Evolutionary conservation across 1,140 invertebrate genomes (phyloP).

Genomic region (Asbolus verrucosus): DNA sequence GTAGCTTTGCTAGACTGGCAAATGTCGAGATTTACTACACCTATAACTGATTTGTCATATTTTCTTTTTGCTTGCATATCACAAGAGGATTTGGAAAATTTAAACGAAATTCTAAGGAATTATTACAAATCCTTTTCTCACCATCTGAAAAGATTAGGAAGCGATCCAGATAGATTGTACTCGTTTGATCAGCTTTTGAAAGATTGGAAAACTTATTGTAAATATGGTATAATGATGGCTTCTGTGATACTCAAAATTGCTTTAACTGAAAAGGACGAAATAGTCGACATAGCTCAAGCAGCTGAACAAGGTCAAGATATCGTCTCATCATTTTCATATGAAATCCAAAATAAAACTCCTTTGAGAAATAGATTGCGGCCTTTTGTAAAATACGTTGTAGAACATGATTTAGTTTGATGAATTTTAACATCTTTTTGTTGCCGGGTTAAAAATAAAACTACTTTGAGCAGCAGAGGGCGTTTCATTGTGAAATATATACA

Average conservation of each 20-base stretch:
- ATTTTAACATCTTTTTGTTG: too few species aligned
- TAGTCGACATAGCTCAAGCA: not conserved
- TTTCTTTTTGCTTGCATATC: conserved; percentile 22
- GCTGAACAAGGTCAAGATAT: conserved; percentile 17
- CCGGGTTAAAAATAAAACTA: too few species aligned
- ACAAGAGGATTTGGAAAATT: conserved; percentile 20
- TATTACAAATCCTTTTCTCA: not conserved
- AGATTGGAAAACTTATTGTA: conserved; percentile 58
- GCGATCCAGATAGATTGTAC: conserved; percentile 2
- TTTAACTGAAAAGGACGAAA: conserved; percentile 21
- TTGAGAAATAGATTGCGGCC: not conserved
- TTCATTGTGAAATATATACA: too few species aligned
- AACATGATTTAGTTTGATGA: not conserved
- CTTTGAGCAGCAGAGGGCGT: too few species aligned
- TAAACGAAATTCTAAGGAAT: not conserved
- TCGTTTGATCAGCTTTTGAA: not conserved
- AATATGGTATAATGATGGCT: conserved; percentile 60
- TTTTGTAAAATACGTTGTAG: not conserved
- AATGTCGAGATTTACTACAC: conserved; percentile 5
- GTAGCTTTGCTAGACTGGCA: conserved; percentile 23
- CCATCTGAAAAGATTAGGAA: not conserved
- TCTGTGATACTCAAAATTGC: conserved; percentile 58
- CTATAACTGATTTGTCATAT: conserved; percentile 4
- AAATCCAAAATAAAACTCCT: not conserved
- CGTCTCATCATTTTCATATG: not conserved